Evolutionary conservation across 2,888 invertebrate species (phyloP), one percentile per base, ranked within the genome.

Genomic region (Drosophila percnosoma): DNA sequence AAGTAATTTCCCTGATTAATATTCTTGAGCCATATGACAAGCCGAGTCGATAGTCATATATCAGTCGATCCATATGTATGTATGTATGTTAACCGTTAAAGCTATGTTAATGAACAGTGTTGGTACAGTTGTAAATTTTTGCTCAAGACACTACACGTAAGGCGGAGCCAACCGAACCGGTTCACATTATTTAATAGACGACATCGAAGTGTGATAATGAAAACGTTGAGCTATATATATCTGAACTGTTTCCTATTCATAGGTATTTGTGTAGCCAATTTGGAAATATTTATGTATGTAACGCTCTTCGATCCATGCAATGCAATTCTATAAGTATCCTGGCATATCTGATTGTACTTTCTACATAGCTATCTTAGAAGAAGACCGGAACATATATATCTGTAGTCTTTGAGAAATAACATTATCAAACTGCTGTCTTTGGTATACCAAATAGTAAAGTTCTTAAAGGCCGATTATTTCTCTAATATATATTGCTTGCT

Each of bases 51-150:
- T 34, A 34, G 33, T 15, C 4, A 33, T 13, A 33, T n/a, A 15
- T 36, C 36, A 36, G 33, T 33, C 33, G 11, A 33, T 33, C 33
- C 33, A 33, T 33, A 31, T 31, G 31, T n/a, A n/a, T 40, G n/a
- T 40, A 21, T 21, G 18, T 36, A 4, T 40, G 7, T 24, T 51
- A 52, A 61, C 68, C 10, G 5, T 51, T 49, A 24, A 13, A n/a
- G 42, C 49, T 48, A 53, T 40, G 0, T 15, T 45, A 18, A 38
- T 66, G 52, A 65, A 59, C 33, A 33, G 10, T 53, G 27, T 67
- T 48, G 40, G 38, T 42, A 54, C n/a, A 69, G 31, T 40, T 45
- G 27, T 29, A 45, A 15, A 18, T 21, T 8, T 8, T 7, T 24
- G 34, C 2, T 1, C 13, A 5, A 36, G 59, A 6, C 27, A 13